Evolutionary conservation across 2,888 invertebrate genomes (phyloP), one percentile per base, ranked within the genome.

Genomic region (Scaptomyza polygonia): DNA sequence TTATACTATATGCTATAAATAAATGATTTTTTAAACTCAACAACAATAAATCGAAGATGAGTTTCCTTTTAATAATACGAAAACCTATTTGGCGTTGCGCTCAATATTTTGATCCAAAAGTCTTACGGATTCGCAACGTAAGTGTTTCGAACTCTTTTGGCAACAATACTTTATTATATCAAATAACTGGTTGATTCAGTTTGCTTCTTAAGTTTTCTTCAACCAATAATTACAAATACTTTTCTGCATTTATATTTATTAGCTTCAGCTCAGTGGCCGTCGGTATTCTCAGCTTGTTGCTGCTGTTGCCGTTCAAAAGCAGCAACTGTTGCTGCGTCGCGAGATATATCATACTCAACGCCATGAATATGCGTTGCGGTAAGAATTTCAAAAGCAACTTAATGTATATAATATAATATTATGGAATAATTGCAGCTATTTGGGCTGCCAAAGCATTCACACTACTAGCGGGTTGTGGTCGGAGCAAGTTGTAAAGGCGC

Each of bases 401-500:
- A 16, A 0, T 12, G n/a, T n/a, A n/a, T n/a, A n/a, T n/a, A n/a
- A n/a, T n/a, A n/a, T n/a, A n/a, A n/a, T n/a, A n/a, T n/a, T n/a
- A n/a, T n/a, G n/a, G n/a, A n/a, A n/a, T 21, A 16, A 0, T 12
- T 34, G 5, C 18, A 67, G 56, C 5, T 3, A 2, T 5, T 27
- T 77, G 14, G 55, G 55, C 45, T 67, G 69, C 68, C 80, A 79
- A 18, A 56, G 73, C 14, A 71, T 93, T 75, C 91, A 92, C 74
- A 91, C 92, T 5, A 91, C 92, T 39, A 77, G 81, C 42, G 83
- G 82, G 30, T 71, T 92, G 56, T 90, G 91, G 70, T 90, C 90
- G 43, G 78, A 88, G 49, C 90, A 90, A 70, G 73, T 86, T 3
- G 78, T 92, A 1, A 95, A 94, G 75, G 96, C 97, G 30, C 99